Conservation (phyloP, 2,113 vertebrate species). For the Petrocephalus zakoni region DNA sequence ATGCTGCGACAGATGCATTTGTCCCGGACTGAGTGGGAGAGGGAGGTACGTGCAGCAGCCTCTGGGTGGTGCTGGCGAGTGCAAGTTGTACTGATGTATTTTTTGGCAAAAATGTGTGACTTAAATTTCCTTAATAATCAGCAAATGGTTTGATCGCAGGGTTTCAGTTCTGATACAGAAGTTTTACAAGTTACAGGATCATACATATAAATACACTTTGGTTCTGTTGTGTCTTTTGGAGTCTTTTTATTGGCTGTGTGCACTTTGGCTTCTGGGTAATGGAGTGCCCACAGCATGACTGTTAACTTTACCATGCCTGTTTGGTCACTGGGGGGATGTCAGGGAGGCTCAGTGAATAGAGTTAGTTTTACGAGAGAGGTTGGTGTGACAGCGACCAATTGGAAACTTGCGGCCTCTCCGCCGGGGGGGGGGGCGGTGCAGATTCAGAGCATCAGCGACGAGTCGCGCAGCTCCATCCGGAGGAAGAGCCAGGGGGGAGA, state of each 20-base stretch:
- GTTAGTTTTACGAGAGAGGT: not conserved
- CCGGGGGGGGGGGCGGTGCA: conserved; percentile 41
- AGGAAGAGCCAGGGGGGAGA: conserved; percentile 63
- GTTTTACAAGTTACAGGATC: not conserved
- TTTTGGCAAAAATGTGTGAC: not conserved
- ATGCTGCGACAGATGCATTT: conserved; percentile 97
- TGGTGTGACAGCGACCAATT: not conserved
- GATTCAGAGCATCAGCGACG: conserved; percentile 76
- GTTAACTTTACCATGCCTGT: not conserved
- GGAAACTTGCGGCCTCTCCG: conserved; percentile 33
- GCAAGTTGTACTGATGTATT: not conserved
- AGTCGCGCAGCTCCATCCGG: conserved; percentile 70
- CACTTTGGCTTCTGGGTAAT: not conserved
- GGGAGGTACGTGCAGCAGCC: conserved; percentile 64
- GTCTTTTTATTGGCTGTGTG: not conserved
- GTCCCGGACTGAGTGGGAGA: conserved; percentile 81
- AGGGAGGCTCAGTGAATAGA: not conserved
- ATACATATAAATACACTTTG: not conserved
- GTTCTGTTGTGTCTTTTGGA: not conserved
- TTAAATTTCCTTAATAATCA: not conserved
- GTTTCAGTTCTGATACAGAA: not conserved
- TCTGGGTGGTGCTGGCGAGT: not conserved
- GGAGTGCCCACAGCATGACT: not conserved
- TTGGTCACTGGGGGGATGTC: not conserved
- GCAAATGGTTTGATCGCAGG: not conserved